These are phyloP conservation scores for Ivindomyrus marchei DNA, from an alignment of 2,113 vertebrate genomes.

Conservation along the genomic window DNA sequence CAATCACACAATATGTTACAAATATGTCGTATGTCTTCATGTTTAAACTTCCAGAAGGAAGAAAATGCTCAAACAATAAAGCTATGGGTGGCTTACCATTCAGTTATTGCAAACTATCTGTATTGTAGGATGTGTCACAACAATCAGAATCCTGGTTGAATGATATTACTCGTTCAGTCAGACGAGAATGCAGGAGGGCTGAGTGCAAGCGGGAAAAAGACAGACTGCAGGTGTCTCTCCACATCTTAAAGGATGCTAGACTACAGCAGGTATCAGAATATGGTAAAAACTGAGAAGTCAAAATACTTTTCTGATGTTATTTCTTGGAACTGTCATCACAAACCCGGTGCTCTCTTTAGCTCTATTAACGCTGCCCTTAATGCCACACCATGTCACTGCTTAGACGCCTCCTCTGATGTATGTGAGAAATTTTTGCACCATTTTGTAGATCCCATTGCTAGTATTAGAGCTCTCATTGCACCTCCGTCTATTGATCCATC, in stretches of 20 bases:
- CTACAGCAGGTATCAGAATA: not conserved
- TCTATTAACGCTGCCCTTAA: not conserved
- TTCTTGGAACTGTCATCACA: not conserved
- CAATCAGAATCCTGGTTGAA: too few species aligned
- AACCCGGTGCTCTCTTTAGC: not conserved
- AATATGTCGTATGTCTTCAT: not conserved
- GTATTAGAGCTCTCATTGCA: too few species aligned
- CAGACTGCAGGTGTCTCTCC: too few species aligned
- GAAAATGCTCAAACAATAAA: not conserved
- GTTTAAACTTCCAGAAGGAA: not conserved
- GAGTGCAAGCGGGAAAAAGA: too few species aligned
- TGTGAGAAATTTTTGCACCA: not conserved
- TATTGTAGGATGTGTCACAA: not conserved
- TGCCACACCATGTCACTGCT: not conserved
- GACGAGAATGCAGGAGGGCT: too few species aligned
- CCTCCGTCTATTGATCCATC: too few species aligned
- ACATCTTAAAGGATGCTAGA: too few species aligned
- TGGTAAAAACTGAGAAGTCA: not conserved
- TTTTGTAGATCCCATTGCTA: not conserved
- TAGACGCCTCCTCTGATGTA: not conserved
- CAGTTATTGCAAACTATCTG: not conserved
- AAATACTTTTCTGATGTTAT: not conserved
- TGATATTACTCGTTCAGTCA: not conserved
- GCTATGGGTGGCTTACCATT: not conserved
- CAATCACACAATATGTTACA: not conserved